Evolutionary conservation across 2,888 invertebrate species (phyloP).

Genomic region (Ceramica pisi): DNA sequence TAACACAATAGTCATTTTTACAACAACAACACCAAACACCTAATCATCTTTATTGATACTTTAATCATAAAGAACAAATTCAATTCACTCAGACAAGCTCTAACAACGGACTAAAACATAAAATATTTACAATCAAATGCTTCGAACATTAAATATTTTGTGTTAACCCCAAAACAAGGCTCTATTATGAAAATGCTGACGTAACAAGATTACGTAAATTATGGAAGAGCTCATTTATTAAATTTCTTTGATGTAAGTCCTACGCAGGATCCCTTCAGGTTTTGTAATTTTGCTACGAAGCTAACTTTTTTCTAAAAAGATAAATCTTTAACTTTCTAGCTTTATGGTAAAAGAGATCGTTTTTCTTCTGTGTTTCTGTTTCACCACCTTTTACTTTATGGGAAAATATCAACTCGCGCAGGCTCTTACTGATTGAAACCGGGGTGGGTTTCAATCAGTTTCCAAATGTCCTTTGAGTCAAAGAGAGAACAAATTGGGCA

Average conservation of each 20-base stretch:
- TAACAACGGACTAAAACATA: slow-evolving; percentile 16
- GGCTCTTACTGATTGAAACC: too few relatives aligned
- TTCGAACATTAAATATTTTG: slow-evolving; percentile 34
- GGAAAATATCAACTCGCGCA: too few relatives aligned
- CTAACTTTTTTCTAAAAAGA: background rate
- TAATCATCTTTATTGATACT: slow-evolving; percentile 21
- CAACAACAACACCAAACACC: background rate
- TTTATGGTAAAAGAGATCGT: too few relatives aligned
- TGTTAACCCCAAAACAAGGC: slow-evolving; percentile 35
- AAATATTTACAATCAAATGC: slow-evolving; percentile 27
- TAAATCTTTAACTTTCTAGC: background rate
- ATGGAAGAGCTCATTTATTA: slow-evolving; percentile 32
- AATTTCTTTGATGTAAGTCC: slow-evolving; percentile 29
- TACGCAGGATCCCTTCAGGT: background rate
- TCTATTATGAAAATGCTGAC: slow-evolving; percentile 32
- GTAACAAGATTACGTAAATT: slow-evolving; percentile 32
- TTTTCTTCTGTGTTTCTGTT: too few relatives aligned
- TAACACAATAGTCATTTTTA: background rate
- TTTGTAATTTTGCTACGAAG: slow-evolving; percentile 2
- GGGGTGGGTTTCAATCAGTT: too few relatives aligned
- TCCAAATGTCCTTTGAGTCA: too few relatives aligned
- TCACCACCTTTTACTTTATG: too few relatives aligned
- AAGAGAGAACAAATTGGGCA: too few relatives aligned
- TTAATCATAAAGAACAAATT: slow-evolving; percentile 6
- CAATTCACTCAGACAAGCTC: background rate